Evolutionary conservation across 1,140 invertebrate genomes (phyloP).

Genomic region (Metaphire vulgaris): DNA sequence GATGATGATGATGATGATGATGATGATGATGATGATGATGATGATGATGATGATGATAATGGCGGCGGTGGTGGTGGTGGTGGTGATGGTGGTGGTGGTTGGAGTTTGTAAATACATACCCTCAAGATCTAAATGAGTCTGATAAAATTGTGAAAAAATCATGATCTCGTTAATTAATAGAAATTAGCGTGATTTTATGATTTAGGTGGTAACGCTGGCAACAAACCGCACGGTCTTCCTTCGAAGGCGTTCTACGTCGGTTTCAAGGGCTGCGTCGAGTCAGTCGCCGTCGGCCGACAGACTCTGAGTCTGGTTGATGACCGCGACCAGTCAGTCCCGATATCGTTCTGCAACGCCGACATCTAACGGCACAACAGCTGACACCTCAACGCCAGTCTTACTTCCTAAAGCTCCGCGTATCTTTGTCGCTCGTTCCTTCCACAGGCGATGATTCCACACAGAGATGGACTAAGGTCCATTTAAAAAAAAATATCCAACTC

Average conservation of each 20-base stretch:
- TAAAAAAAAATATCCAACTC: no score
- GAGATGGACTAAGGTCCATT: no score
- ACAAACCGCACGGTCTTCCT: slow-evolving; percentile 54
- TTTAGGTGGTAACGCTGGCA: neutral
- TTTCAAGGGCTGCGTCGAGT: slow-evolving; percentile 60
- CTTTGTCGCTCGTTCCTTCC: no score
- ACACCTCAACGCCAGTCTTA: no score
- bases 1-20: neutral
- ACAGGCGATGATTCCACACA: no score
- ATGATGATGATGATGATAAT: neutral
- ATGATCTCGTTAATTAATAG: neutral
- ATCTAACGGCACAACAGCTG: neutral
- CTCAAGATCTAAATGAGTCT: neutral
- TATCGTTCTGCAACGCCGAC: neutral
- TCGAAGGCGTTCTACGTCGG: slow-evolving; percentile 57
- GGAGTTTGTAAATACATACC: no score
- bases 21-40: neutral
- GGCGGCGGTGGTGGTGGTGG: neutral
- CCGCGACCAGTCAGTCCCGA: neutral
- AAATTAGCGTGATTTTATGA: neutral
- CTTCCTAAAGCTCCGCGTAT: no score
- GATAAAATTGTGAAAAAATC: neutral
- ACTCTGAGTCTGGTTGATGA: neutral
- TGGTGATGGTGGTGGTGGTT: neutral
- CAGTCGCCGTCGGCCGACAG: slow-evolving; percentile 4